Conservation (phyloP, 2,113 vertebrate genomes). For the Tautogolabrus adspersus region DNA sequence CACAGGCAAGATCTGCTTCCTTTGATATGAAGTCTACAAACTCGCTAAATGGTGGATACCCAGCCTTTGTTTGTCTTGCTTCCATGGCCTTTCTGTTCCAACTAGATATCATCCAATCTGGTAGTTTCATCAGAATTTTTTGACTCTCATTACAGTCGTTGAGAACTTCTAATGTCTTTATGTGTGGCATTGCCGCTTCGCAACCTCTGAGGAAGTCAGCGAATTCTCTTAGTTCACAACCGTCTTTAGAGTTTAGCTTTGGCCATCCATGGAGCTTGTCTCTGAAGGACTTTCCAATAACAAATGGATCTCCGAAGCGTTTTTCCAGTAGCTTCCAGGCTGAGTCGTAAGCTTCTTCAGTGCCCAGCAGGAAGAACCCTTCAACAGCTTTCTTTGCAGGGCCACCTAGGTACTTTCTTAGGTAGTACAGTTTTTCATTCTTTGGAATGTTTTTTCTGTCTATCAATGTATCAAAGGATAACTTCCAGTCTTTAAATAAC, state of each 20-base stretch:
- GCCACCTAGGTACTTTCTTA: conserved; percentile 16
- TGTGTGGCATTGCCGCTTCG: conserved; percentile 11
- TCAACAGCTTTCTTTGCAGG: conserved; percentile 2
- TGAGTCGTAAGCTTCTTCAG: conserved; percentile 13
- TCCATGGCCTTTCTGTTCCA: not conserved
- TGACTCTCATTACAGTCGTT: conserved; percentile 19
- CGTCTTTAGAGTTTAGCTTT: conserved; percentile 12
- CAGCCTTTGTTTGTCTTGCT: not conserved
- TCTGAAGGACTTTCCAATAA: conserved; percentile 16
- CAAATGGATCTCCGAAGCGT: conserved; percentile 11
- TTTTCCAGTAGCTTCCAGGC: not conserved
- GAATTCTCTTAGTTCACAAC: conserved; percentile 1
- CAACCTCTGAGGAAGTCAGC: conserved; percentile 10
- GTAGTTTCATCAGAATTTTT: conserved; percentile 2
- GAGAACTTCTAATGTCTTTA: conserved; percentile 7
- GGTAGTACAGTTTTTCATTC: conserved; percentile 24
- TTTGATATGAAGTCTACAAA: conserved; percentile 8
- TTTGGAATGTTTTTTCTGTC: conserved; percentile 23
- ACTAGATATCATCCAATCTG: conserved; percentile 13
- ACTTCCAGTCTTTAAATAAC: conserved; percentile 17
- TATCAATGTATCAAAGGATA: conserved; percentile 23
- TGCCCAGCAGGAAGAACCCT: conserved; percentile 21
- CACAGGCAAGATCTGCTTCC: conserved; percentile 12
- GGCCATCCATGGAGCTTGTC: conserved; percentile 17
- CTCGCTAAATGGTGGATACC: not conserved